A percentile compares a stretch with the other conserved stretches of the same genome.
phyloP scores from a whole-genome alignment of 2,797 vertebrate genomes.

The Gallinago solitaria region DNA sequence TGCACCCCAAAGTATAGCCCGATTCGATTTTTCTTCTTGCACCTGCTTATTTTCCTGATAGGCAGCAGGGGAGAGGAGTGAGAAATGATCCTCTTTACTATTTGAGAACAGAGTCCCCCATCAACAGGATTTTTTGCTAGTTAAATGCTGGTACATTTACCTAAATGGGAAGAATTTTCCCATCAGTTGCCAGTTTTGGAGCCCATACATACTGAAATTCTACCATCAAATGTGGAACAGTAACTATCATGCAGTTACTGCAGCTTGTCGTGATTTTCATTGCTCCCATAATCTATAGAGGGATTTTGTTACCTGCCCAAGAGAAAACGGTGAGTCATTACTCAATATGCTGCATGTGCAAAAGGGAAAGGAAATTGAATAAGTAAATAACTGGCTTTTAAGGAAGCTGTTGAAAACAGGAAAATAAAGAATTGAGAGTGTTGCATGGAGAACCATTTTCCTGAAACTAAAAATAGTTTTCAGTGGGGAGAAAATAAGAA shows the following conservation, averaged over 20 bases:
- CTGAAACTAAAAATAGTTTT: neutral
- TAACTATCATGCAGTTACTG: slow-evolving; percentile 23
- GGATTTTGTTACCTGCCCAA: slow-evolving; percentile 51
- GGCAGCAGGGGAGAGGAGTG: neutral
- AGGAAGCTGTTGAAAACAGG: neutral
- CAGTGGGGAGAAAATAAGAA: neutral
- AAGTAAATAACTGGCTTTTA: slow-evolving; percentile 44
- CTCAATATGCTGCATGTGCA: slow-evolving; percentile 4
- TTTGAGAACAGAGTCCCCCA: neutral
- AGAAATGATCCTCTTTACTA: neutral
- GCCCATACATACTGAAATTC: neutral
- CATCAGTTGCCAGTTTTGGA: neutral
- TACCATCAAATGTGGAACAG: neutral
- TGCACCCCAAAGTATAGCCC: neutral
- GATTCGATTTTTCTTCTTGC: neutral
- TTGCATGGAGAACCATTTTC: neutral
- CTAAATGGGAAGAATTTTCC: slow-evolving; percentile 4
- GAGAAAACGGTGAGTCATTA: neutral
- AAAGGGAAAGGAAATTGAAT: slow-evolving; percentile 27
- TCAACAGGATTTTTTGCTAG: neutral
- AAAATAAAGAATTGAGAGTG: neutral
- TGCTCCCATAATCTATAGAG: slow-evolving; percentile 33
- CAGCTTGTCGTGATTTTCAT: slow-evolving; percentile 46
- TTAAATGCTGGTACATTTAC: neutral
- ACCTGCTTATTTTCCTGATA: neutral